A percentile compares a stretch with the other conserved stretches of the same genome.
These are phyloP conservation scores for Anastrepha ludens DNA, from an alignment of 1,140 invertebrate species.

Conservation along the genomic window DNA sequence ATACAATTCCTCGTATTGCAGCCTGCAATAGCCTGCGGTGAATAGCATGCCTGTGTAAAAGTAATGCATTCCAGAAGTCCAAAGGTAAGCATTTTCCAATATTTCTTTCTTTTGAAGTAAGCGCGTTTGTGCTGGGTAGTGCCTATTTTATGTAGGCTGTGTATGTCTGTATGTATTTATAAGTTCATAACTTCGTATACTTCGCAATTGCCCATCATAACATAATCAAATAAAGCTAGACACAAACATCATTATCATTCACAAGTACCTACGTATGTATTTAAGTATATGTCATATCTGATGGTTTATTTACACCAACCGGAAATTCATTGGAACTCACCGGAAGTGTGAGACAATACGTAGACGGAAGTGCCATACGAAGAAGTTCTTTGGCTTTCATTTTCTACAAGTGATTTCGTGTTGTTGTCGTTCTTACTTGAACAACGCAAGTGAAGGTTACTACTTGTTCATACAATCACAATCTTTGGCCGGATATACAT, in stretches of 20 bases:
- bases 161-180: no score
- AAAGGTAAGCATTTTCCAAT: no score
- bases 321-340: slow-evolving; percentile 29
- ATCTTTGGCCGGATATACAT: slow-evolving; percentile 32
- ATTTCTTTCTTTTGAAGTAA: no score
- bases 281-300: not conserved
- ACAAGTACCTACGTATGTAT: not conserved
- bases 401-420: not conserved
- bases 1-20: no score
- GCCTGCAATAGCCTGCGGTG: no score
- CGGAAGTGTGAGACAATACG: slow-evolving; percentile 12
- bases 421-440: not conserved
- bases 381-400: not conserved
- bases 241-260: not conserved
- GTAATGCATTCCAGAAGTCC: no score
- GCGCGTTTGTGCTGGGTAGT: no score
- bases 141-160: no score
- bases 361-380: slow-evolving; percentile 12
- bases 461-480: not conserved
- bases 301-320: not conserved
- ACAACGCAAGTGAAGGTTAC: not conserved
- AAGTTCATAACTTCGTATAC: no score
- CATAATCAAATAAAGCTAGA: not conserved
- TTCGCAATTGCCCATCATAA: not conserved
- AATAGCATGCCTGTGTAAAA: no score